Evolutionary conservation across 2,797 vertebrate species (phyloP).

Genomic region (Mallotus villosus): DNA sequence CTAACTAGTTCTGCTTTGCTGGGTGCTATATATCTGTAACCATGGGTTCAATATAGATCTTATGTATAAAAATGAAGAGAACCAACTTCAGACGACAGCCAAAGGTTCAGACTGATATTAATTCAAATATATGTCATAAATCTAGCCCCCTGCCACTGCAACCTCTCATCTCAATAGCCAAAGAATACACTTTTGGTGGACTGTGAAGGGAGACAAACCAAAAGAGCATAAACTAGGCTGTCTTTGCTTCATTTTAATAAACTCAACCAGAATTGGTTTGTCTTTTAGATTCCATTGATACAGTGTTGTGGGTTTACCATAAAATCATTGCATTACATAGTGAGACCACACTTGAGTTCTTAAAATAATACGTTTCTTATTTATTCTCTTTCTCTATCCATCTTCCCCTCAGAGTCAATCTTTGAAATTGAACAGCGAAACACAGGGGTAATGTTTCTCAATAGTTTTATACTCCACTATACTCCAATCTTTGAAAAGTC

Average conservation of each 20-base stretch:
- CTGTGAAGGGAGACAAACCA: slow-evolving; percentile 19
- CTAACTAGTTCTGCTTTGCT: slow-evolving; percentile 39
- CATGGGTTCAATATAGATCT: slow-evolving; percentile 28
- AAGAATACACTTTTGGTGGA: not conserved
- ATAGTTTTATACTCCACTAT: slow-evolving; percentile 67
- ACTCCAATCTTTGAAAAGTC: slow-evolving; percentile 71
- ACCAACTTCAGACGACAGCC: slow-evolving; percentile 11
- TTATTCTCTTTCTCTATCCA: slow-evolving; percentile 48
- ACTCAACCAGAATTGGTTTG: slow-evolving; percentile 43
- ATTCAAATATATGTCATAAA: slow-evolving; percentile 19
- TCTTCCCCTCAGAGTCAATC: slow-evolving; percentile 53
- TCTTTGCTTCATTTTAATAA: slow-evolving; percentile 48
- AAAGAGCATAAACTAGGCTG: slow-evolving; percentile 1
- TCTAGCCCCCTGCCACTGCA: not conserved
- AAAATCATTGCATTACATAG: slow-evolving; percentile 61
- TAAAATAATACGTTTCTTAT: slow-evolving; percentile 63
- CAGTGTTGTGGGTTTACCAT: slow-evolving; percentile 35
- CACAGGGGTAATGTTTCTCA: slow-evolving; percentile 67
- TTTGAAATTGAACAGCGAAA: slow-evolving; percentile 61
- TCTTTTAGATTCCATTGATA: slow-evolving; percentile 39
- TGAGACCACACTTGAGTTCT: slow-evolving; percentile 42
- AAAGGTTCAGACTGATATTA: slow-evolving; percentile 24
- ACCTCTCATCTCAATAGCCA: slow-evolving; percentile 9
- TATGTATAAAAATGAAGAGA: slow-evolving; percentile 25
- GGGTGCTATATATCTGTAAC: slow-evolving; percentile 18